These are phyloP conservation scores for Meleagris gallopavo DNA, from an alignment of 2,113 vertebrate genomes.

Conservation along the genomic window DNA sequence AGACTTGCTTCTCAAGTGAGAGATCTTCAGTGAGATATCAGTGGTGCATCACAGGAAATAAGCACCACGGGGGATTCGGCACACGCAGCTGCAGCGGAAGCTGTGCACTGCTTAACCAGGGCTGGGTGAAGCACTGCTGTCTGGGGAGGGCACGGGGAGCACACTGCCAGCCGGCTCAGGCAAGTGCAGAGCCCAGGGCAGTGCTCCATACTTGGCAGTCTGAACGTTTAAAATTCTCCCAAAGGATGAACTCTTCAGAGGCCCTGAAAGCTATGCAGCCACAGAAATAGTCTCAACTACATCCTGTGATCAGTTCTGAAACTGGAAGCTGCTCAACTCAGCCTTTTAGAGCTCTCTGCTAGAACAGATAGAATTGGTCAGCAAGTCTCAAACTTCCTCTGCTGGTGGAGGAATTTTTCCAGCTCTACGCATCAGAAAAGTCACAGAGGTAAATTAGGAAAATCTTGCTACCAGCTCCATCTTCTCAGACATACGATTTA, in stretches of 20 bases:
- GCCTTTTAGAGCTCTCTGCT: rapidly evolving
- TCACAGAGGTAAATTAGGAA: not conserved
- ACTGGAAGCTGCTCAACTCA: not conserved
- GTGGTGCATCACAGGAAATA: rapidly evolving
- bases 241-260: not conserved
- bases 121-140: not conserved
- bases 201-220: not conserved
- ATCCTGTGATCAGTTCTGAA: not conserved
- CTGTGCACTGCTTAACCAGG: not conserved
- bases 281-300: rapidly evolving
- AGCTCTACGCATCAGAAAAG: not conserved
- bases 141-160: not conserved
- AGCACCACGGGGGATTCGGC: not conserved
- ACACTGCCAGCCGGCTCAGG: not conserved
- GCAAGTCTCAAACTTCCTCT: not conserved
- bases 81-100: not conserved
- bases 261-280: not conserved
- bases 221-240: not conserved
- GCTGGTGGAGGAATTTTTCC: not conserved
- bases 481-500: not conserved
- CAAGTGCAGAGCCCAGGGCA: not conserved
- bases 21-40: not conserved
- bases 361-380: not conserved
- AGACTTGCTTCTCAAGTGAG: not conserved
- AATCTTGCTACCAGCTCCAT: not conserved